Evolutionary conservation across 2,888 invertebrate genomes (phyloP).

Genomic region (Calliphora vomitoria): DNA sequence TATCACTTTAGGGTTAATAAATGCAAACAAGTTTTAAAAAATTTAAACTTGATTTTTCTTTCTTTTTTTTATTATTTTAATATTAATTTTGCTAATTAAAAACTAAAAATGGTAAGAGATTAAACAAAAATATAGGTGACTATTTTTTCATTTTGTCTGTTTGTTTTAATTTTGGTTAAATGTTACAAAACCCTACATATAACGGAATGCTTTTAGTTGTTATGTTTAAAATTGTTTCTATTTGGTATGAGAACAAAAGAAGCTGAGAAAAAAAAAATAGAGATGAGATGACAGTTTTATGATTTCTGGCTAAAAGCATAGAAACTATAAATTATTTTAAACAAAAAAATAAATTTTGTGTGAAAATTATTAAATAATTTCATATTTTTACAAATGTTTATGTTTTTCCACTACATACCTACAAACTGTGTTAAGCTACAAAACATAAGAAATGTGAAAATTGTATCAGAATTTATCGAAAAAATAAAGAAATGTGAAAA

Average conservation of each 20-base stretch:
- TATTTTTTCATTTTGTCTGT: not conserved
- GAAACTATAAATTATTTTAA: not conserved
- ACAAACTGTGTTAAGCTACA: too few species aligned
- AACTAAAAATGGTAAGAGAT: too few species aligned
- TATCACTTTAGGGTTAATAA: too few species aligned
- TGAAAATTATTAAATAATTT: not conserved
- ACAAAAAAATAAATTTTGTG: not conserved
- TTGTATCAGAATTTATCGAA: too few species aligned
- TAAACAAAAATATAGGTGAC: not conserved
- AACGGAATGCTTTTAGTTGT: slow-evolving; percentile 3
- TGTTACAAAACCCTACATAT: not conserved
- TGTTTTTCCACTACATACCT: too few species aligned
- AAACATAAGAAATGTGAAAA: too few species aligned
- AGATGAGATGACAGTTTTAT: not conserved
- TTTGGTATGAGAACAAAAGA: slow-evolving; percentile 9
- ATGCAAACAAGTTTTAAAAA: too few species aligned
- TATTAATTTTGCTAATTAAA: too few species aligned
- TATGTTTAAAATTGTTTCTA: not conserved
- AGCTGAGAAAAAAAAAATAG: not conserved
- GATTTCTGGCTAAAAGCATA: not conserved
- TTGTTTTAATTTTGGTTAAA: not conserved
- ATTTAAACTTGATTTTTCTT: too few species aligned
- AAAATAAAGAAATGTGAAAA: too few species aligned
- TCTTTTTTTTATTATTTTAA: too few species aligned
- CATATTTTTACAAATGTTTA: too few species aligned